Base-by-base conservation (phyloP, 2,113 vertebrate genomes). In the Coptodon bakossiorum region DNA sequence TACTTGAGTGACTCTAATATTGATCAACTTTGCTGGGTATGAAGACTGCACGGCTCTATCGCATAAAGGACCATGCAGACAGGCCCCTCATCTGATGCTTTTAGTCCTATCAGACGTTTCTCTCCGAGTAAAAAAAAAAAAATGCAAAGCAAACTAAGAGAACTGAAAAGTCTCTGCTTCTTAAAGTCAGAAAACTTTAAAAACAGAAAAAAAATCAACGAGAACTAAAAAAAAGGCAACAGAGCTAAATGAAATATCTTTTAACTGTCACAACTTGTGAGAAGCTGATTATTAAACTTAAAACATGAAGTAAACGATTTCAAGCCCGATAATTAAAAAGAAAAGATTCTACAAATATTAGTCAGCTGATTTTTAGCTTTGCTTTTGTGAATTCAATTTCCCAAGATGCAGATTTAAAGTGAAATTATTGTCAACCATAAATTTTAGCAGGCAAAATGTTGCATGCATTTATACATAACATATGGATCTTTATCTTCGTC, bases 1-100 rank as follows among this genome's bases (percentile, higher is more conserved):
- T 94, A 88, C 90, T 88, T 93, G 91, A 94, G 89, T 91, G 93
- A 93, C 90, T 93, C 87, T 57, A 17, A 59, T 91, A 95, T 95
- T 86, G 94, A 95, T 94, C 93, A 91, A 5, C 79, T 19, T 61
- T 10, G 82, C 81, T 9, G 29, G 54, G 7, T 83, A 36, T 85
- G 90, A 90, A 81, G 90, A 78, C 43, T 3, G 29, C 86, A 63
- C 66, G 45, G 85, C 90, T 91, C 68, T 85, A 86, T 81, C 90
- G 36, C 80, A 19, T 14, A 31, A 11, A 45, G 61, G 38, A 59
- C 11, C 3, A 10, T 13, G n/a, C 66, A 43, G 59, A 27, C 45
- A 52, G 29, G 45, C 43, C 36, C 43, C 10, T 2, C 12, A 29
- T 48, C 56, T 57, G 81, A 63, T 27, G 84, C 68, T 59, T 52